These are phyloP conservation scores for Trichogramma pretiosum DNA, from an alignment of 1,140 invertebrate genomes.

Conservation along the genomic window DNA sequence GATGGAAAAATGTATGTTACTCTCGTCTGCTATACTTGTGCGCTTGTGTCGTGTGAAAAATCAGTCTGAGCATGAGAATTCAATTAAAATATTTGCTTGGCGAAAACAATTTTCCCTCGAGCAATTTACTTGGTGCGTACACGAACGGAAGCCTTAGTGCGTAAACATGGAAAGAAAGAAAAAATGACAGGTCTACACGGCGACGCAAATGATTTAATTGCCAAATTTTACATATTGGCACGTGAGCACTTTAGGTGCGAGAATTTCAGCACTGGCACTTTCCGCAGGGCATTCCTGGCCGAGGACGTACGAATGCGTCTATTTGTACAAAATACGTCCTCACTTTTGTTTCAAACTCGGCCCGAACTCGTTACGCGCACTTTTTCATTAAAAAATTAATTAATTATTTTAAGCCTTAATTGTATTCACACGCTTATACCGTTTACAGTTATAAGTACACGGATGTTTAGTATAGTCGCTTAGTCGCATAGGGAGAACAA, in stretches of 20 bases:
- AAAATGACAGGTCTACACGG: conserved; percentile 6
- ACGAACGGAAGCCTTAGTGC: not conserved
- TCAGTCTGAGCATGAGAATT: conserved; percentile 8
- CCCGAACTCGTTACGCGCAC: not conserved
- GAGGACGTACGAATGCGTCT: not conserved
- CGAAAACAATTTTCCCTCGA: conserved; percentile 10
- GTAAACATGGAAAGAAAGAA: not conserved
- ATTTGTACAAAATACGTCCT: not conserved
- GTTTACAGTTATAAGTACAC: not conserved
- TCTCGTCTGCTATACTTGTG: not conserved
- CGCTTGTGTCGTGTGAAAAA: not conserved
- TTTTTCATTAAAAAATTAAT: not conserved
- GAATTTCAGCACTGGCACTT: conserved; percentile 1
- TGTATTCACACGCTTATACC: not conserved
- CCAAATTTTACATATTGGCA: conserved; percentile 37
- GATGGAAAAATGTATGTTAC: not conserved
- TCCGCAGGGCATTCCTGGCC: conserved; percentile 29
- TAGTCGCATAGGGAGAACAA: too few relatives aligned
- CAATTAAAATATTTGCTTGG: conserved; percentile 18
- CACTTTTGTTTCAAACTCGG: not conserved
- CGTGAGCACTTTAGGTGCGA: conserved; percentile 22
- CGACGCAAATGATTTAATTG: conserved; percentile 36
- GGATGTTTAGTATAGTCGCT: not conserved
- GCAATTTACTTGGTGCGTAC: not conserved
- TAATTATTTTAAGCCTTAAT: not conserved